Base-by-base conservation (phyloP, 2,888 invertebrate genomes). In the Thumatha senex region DNA sequence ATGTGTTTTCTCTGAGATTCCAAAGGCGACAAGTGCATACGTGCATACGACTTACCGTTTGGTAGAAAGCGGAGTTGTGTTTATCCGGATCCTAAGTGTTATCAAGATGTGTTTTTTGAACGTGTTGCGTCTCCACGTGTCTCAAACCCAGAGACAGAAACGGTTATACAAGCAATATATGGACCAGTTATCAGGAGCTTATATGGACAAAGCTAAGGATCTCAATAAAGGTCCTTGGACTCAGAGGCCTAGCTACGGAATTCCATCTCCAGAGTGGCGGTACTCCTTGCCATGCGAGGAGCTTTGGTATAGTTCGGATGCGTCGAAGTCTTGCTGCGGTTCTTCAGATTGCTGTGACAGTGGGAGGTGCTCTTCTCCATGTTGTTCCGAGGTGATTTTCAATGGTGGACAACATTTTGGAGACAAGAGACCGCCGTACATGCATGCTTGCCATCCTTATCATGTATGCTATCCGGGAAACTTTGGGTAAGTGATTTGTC, bases 61-160 rank as follows among this genome's bases (percentile, higher is more conserved):
- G 63, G 84, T 86, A 67, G 74, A 74, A 59, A 75, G 74, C 47
- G 70, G 69, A 43, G 76, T 79, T 56, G 70, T 67, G 51, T 50
- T 76, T n/a, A 60, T 61, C 43, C 70, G 76, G 45, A 54, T 80
- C 65, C 64, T 84, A 50, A 61, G 63, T 29, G 56, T 63, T 55
- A 55, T 78, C 35, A 88, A 83, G 69, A 93, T 93, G 93, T 93
- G 93, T 74, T 92, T 93, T 69, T 77, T 93, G 12, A 93, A 93
- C 74, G 89, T 93, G 40, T 66, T 93, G 38, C 87, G 93, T 7
- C 74, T 93, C 24, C 93, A 93, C 58, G 91, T 93, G 35, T 87
- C 89, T 12, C 92, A 93, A 58, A 89, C 79, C 50, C 92, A 92
- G 64, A 78, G 89, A 12, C 92, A 92, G 75, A 92, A 92, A 74